Conservation (phyloP, 53 echinoderm and acorn worm species). For the Astropecten irregularis region DNA sequence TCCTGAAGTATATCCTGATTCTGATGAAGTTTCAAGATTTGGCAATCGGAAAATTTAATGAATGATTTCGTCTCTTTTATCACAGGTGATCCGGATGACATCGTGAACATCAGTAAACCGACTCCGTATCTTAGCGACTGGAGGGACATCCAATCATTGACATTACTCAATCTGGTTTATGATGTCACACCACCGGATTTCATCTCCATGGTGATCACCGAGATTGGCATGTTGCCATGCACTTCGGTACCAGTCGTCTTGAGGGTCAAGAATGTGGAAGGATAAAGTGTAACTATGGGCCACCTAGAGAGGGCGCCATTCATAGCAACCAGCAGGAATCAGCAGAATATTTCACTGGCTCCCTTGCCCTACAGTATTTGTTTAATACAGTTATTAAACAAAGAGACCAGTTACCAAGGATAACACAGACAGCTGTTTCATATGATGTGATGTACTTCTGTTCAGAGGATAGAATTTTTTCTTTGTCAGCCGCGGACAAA, state of each 20-base stretch:
- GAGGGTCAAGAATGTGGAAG: conserved; percentile 87
- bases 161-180: conserved; percentile 92
- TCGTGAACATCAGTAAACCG: conserved; percentile 65
- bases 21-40: too few relatives aligned
- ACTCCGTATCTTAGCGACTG: conserved; percentile 75
- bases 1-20: too few relatives aligned
- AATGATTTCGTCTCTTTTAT: neutral
- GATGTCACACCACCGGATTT: conserved; percentile 96
- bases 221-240: conserved; percentile 97
- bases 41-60: too few relatives aligned
- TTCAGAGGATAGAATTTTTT: too few relatives aligned
- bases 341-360: too few relatives aligned
- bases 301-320: neutral
- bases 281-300: conserved; percentile 18
- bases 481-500: too few relatives aligned
- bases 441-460: too few relatives aligned
- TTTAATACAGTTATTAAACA: too few relatives aligned
- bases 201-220: conserved; percentile 97
- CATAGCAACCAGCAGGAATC: too few relatives aligned
- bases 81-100: conserved; percentile 91
- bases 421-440: too few relatives aligned
- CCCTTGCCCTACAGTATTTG: too few relatives aligned
- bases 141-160: conserved; percentile 80
- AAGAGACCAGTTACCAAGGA: too few relatives aligned
- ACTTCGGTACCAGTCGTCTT: conserved; percentile 97